Percentiles rank a stretch among this genome's conserved stretches.
Evolutionary conservation across 1,140 invertebrate genomes (phyloP).

Genomic region (Pomacea maculata): DNA sequence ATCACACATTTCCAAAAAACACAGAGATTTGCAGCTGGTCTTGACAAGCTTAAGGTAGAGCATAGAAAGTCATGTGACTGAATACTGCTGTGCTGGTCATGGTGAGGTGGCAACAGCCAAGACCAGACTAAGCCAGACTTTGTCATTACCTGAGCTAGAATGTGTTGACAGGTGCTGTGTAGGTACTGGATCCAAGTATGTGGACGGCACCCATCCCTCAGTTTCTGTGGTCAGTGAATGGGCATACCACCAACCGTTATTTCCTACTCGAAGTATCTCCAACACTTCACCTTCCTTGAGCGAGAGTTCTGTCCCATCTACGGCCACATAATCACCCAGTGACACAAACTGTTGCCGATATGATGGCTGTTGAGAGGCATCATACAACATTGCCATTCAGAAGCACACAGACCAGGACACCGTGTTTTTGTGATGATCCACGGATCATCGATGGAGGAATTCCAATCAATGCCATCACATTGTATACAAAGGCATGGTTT

Average conservation of each 20-base stretch:
- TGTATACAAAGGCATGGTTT: too few relatives aligned
- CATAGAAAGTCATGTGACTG: too few relatives aligned
- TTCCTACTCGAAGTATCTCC: slow-evolving; percentile 88
- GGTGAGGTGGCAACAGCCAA: background rate
- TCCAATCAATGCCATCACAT: too few relatives aligned
- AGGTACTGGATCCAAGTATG: slow-evolving; percentile 80
- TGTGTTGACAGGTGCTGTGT: background rate
- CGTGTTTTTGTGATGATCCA: too few relatives aligned
- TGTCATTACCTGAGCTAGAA: slow-evolving; percentile 33
- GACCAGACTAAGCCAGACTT: background rate
- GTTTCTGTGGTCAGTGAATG: slow-evolving; percentile 76
- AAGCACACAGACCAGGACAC: too few relatives aligned
- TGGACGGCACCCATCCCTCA: slow-evolving; percentile 93
- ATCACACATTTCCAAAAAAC: too few relatives aligned
- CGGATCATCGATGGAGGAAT: too few relatives aligned
- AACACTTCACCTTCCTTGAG: slow-evolving; percentile 84
- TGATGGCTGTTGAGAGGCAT: slow-evolving; percentile 40
- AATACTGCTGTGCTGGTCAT: too few relatives aligned
- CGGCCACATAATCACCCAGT: slow-evolving; percentile 89
- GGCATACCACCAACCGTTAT: slow-evolving; percentile 96
- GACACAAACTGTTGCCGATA: slow-evolving; percentile 67
- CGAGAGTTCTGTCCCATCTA: slow-evolving; percentile 84
- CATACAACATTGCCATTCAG: background rate
- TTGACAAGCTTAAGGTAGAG: too few relatives aligned
- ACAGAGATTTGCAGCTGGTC: too few relatives aligned